Base-by-base conservation (phyloP, 2,113 vertebrate genomes). In the Danionella cerebrum region DNA sequence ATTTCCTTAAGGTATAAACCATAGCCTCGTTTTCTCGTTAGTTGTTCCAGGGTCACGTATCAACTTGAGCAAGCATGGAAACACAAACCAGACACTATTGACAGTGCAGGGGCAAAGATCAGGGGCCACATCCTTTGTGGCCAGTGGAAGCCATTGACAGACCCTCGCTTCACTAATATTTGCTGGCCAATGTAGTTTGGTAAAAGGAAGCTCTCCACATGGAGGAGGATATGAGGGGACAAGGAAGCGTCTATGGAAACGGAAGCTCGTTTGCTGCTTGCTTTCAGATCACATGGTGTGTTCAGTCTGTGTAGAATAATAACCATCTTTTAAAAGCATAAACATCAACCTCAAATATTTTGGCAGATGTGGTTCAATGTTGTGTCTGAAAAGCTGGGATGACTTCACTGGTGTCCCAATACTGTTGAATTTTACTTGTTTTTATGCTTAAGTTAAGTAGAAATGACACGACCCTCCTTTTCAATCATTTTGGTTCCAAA, bases 61-160 rank as follows among this genome's bases (percentile, higher is more conserved):
- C 67, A 67, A 51, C 57, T 45, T 36, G 11, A 67, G 64, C 42
- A 39, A 67, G 64, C 64, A 63, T 71, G 67, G 59, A 74, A 77
- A 71, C 71, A 68, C 63, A 54, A 67, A 74, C 52, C 72, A 72
- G 72, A 65, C 54, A 48, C 44, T 67, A 21, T 58, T 67, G 73
- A 77, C 67, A 70, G 57, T 65, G 57, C 69, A 55, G 58, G 69
- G 51, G 25, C 69, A 68, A 36, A 71, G 77, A 63, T 76, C 76
- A 80, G 71, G 18, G 74, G 73, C 38, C 63, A 75, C 76, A 70
- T 77, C 80, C 74, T 79, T 67, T 70, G 68, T 66, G 73, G 76
- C 71, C 76, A 76, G n/a, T 69, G 71, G 65, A 75, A 65, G 69
- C 69, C 50, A 59, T 39, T 50, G n/a, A 70, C 67, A 38, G 60